Evolutionary conservation across 2,797 vertebrate genomes (phyloP).

Genomic region (Rhinella marina): DNA sequence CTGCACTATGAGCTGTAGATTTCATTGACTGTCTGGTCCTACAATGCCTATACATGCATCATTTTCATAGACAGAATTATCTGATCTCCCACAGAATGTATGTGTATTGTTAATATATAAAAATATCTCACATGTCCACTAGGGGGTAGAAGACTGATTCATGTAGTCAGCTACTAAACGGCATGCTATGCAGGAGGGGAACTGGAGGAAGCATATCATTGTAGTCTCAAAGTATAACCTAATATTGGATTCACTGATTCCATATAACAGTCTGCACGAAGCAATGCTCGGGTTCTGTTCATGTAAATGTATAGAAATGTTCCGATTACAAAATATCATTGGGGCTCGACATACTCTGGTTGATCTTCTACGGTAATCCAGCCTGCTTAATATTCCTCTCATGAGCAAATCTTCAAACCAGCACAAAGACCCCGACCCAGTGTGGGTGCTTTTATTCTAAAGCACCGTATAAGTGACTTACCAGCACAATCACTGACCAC

Average conservation of each 20-base stretch:
- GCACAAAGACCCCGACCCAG: slow-evolving; percentile 51
- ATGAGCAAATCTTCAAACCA: slow-evolving; percentile 55
- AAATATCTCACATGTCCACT: slow-evolving; percentile 18
- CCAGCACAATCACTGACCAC: background rate
- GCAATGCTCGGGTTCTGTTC: background rate
- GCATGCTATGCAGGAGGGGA: background rate
- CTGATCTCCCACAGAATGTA: background rate
- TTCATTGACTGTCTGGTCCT: no score
- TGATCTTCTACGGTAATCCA: slow-evolving; percentile 63
- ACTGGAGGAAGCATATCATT: background rate
- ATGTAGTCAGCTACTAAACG: background rate
- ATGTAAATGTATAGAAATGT: background rate
- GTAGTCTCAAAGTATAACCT: background rate
- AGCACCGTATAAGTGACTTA: background rate
- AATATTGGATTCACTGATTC: background rate
- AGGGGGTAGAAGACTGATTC: slow-evolving; percentile 12
- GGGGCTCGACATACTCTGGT: background rate
- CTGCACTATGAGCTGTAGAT: no score
- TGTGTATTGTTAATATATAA: background rate
- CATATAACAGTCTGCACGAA: background rate
- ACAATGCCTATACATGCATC: background rate
- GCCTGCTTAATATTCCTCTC: slow-evolving; percentile 62
- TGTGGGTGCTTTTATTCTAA: slow-evolving; percentile 23
- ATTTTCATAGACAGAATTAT: background rate
- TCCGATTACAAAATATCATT: background rate